Evolutionary conservation across 2,113 vertebrate species (phyloP).

Genomic region (Smithornis capensis): DNA sequence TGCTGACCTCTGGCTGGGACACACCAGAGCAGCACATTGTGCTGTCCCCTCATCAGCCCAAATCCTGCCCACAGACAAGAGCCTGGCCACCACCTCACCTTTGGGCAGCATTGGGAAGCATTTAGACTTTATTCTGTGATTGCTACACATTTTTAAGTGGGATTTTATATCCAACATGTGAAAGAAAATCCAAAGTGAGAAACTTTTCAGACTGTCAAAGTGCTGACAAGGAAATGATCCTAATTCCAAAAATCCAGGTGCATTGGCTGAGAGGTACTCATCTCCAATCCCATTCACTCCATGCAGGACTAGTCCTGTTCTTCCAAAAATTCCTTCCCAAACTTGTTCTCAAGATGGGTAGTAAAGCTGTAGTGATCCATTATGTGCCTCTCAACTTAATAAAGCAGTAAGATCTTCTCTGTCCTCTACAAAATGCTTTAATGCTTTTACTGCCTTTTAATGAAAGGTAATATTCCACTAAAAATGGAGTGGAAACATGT

Average conservation of each 20-base stretch:
- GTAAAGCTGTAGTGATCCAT: neutral
- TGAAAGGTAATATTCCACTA: neutral
- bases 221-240: neutral
- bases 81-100: neutral
- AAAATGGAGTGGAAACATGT: neutral
- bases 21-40: neutral
- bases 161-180: neutral
- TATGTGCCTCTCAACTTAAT: neutral
- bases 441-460: neutral
- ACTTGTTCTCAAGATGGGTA: fast-evolving
- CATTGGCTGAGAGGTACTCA: fast-evolving
- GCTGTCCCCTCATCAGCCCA: neutral
- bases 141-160: fast-evolving
- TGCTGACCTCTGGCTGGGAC: fast-evolving
- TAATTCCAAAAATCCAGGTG: neutral
- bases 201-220: neutral
- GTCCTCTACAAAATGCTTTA: neutral
- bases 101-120: fast-evolving
- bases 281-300: fast-evolving
- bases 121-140: neutral
- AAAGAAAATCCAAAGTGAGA: neutral
- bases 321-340: neutral
- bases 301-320: fast-evolving
- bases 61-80: neutral
- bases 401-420: neutral